Evolutionary conservation across 2,113 vertebrate genomes (phyloP).

Genomic region (Oncorhynchus tshawytscha): DNA sequence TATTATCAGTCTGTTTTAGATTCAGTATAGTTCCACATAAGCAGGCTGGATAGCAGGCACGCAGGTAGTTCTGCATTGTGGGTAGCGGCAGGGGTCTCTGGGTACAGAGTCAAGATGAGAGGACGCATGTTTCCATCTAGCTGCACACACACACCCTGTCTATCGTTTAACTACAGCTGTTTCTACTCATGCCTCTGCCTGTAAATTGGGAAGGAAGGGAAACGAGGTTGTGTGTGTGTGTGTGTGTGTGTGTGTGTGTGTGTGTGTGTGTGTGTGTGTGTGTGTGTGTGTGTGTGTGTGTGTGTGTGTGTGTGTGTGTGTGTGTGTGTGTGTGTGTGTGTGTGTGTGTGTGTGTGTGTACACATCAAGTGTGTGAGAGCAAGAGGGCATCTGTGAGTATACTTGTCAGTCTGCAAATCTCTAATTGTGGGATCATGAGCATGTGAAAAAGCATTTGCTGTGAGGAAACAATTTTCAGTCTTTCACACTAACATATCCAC

Average conservation of each 20-base stretch:
- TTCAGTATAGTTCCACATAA: not conserved
- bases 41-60: not conserved
- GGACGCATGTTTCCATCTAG: constrained; percentile 48
- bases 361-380: too few relatives aligned
- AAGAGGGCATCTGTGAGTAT: not conserved
- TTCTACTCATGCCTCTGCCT: constrained; percentile 35
- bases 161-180: constrained; percentile 24
- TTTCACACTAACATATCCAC: constrained; percentile 15
- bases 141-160: not conserved
- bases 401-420: constrained; percentile 2
- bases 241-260: too few relatives aligned
- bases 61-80: constrained; percentile 37
- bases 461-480: constrained; percentile 20
- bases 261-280: too few relatives aligned
- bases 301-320: not conserved
- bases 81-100: constrained; percentile 35
- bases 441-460: constrained; percentile 12
- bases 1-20: too few relatives aligned
- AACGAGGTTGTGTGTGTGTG: not conserved
- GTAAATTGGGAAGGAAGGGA: constrained; percentile 11
- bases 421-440: constrained; percentile 16
- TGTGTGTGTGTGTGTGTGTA: not conserved
- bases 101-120: constrained; percentile 26
- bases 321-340: constrained; percentile 6
- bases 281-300: too few relatives aligned